Conservation (phyloP, 2,113 vertebrate species). For the Canis aureus region DNA sequence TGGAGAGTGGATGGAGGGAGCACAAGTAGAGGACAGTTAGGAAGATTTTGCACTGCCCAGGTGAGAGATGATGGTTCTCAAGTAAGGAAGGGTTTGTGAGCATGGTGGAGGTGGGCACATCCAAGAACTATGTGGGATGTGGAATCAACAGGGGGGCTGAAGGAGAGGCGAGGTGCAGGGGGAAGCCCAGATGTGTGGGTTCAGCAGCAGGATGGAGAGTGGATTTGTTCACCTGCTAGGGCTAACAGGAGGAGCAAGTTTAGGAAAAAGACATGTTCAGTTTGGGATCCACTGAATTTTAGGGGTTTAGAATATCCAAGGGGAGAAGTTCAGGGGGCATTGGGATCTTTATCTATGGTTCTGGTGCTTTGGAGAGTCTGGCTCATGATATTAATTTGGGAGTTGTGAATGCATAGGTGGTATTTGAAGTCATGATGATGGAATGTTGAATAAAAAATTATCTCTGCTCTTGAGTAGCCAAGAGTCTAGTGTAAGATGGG, state of each 20-base stretch:
- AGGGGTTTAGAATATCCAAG: neutral
- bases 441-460: neutral
- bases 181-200: neutral
- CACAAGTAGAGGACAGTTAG: neutral
- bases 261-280: neutral
- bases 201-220: neutral
- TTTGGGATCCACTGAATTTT: neutral
- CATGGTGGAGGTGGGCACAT: neutral
- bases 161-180: no score
- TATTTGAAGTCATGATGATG: neutral
- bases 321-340: neutral
- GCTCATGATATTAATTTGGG: neutral
- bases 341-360: neutral
- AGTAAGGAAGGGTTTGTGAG: neutral
- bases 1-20: neutral
- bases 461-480: neutral
- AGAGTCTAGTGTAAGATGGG: neutral
- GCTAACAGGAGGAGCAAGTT: neutral
- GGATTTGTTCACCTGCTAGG: neutral
- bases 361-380: neutral
- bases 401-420: neutral
- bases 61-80: neutral
- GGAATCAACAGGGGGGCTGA: neutral
- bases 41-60: neutral
- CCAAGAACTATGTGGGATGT: neutral